Evolutionary conservation across 1,140 invertebrate genomes (phyloP).

Genomic region (Helicoverpa armigera): DNA sequence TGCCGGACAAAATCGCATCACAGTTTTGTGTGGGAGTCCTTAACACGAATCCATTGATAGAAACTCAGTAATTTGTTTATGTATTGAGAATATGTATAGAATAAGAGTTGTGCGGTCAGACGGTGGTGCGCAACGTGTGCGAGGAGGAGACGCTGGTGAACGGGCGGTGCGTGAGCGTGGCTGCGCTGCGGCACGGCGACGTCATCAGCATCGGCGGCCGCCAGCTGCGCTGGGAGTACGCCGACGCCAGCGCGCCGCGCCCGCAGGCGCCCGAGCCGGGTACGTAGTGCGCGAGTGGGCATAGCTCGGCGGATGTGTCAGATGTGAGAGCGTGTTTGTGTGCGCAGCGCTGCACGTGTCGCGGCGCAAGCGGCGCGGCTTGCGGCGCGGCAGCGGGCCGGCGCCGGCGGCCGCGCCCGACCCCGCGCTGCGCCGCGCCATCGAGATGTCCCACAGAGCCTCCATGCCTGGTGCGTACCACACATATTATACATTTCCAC

Average conservation of each 20-base stretch:
- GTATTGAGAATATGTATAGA: too few relatives aligned
- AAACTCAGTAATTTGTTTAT: background rate
- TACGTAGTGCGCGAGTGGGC: too few relatives aligned
- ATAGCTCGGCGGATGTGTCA: too few relatives aligned
- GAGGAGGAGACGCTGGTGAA: slow-evolving; percentile 72
- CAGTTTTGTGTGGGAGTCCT: too few relatives aligned
- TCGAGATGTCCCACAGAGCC: slow-evolving; percentile 61
- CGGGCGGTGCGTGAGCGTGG: slow-evolving; percentile 67
- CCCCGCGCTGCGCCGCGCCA: slow-evolving; percentile 49
- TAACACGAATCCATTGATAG: too few relatives aligned
- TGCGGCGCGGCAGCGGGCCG: slow-evolving; percentile 21
- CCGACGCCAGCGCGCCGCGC: slow-evolving; percentile 38
- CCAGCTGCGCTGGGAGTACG: slow-evolving; percentile 74
- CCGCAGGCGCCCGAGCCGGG: slow-evolving; percentile 30
- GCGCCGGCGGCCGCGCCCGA: slow-evolving; percentile 30
- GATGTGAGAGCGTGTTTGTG: background rate
- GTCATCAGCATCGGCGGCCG: slow-evolving; percentile 68
- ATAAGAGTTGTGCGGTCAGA: slow-evolving; percentile 54
- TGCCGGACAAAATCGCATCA: too few relatives aligned
- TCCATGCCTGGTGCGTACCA: slow-evolving; percentile 64
- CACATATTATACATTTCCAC: background rate
- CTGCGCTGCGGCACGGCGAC: slow-evolving; percentile 71
- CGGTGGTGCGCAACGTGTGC: slow-evolving; percentile 70
- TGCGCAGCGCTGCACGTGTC: slow-evolving; percentile 49
- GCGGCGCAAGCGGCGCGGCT: slow-evolving; percentile 15